A percentile compares a stretch with the other conserved stretches of the same genome.
Evolutionary conservation across 2,888 invertebrate species (phyloP).

Genomic region (Xestia sexstrigata): DNA sequence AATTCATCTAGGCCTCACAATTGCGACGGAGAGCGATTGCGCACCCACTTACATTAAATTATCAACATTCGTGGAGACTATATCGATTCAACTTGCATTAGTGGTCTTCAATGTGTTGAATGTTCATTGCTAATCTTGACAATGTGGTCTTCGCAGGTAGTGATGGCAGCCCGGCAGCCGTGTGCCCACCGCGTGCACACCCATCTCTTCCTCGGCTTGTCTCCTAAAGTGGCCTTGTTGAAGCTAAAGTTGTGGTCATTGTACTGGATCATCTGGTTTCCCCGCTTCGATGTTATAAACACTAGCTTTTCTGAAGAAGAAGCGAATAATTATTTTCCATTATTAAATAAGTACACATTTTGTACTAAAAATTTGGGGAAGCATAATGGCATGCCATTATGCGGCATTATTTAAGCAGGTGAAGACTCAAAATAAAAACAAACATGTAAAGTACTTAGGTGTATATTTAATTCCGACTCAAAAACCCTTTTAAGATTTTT

Average conservation of each 20-base stretch:
- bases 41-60: too few relatives aligned
- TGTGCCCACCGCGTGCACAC: slow-evolving; percentile 70
- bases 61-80: too few relatives aligned
- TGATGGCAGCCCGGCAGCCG: slow-evolving; percentile 72
- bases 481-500: background rate
- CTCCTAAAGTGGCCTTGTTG: slow-evolving; percentile 59
- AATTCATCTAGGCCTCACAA: background rate
- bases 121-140: too few relatives aligned
- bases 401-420: too few relatives aligned
- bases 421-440: too few relatives aligned
- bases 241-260: slow-evolving; percentile 70
- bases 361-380: too few relatives aligned
- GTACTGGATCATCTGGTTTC: slow-evolving; percentile 71
- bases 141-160: slow-evolving; percentile 52
- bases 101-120: too few relatives aligned
- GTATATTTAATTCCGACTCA: background rate
- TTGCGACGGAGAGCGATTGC: background rate
- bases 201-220: slow-evolving; percentile 69
- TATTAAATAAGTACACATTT: too few relatives aligned
- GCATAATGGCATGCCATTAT: too few relatives aligned
- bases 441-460: too few relatives aligned
- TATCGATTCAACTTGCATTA: too few relatives aligned
- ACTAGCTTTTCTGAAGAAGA: slow-evolving; percentile 52
- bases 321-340: background rate
- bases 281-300: slow-evolving; percentile 67